Evolutionary conservation across 2,797 vertebrate genomes (phyloP).

Genomic region (Taenioides sp.): DNA sequence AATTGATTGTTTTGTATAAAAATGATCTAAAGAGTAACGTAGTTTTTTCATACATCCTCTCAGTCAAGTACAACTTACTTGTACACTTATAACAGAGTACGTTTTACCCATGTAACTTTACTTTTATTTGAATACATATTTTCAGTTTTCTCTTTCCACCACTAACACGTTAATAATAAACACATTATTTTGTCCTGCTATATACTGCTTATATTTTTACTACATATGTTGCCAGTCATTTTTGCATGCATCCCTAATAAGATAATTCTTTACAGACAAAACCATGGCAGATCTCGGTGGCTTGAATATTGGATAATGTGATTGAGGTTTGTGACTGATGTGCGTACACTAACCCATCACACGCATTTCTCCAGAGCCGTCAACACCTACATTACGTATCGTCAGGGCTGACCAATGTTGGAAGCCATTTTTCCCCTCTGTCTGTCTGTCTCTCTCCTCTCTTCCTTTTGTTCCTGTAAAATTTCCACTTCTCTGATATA

Average conservation of each 20-base stretch:
- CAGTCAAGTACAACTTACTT: too few relatives aligned
- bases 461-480: slow-evolving; percentile 64
- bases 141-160: too few relatives aligned
- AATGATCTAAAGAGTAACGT: too few relatives aligned
- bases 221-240: slow-evolving; percentile 34
- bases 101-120: too few relatives aligned
- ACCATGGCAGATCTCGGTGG: slow-evolving; percentile 45
- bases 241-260: slow-evolving; percentile 40
- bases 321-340: slow-evolving; percentile 26
- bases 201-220: too few relatives aligned
- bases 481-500: slow-evolving; percentile 62
- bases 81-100: too few relatives aligned
- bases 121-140: too few relatives aligned
- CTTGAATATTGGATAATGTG: slow-evolving; percentile 27
- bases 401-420: slow-evolving; percentile 40
- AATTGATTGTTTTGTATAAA: too few relatives aligned
- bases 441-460: slow-evolving; percentile 38
- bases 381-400: slow-evolving; percentile 32
- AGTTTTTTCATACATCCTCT: too few relatives aligned
- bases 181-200: too few relatives aligned
- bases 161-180: too few relatives aligned
- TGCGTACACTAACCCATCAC: slow-evolving; percentile 16
- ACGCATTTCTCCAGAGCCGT: slow-evolving; percentile 18
- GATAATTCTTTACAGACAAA: slow-evolving; percentile 59
- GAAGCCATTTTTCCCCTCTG: slow-evolving; percentile 42